Evolutionary conservation across 2,888 invertebrate species (phyloP), one percentile per base, ranked within the genome.

Genomic region (Pachliopta kotzebuea): DNA sequence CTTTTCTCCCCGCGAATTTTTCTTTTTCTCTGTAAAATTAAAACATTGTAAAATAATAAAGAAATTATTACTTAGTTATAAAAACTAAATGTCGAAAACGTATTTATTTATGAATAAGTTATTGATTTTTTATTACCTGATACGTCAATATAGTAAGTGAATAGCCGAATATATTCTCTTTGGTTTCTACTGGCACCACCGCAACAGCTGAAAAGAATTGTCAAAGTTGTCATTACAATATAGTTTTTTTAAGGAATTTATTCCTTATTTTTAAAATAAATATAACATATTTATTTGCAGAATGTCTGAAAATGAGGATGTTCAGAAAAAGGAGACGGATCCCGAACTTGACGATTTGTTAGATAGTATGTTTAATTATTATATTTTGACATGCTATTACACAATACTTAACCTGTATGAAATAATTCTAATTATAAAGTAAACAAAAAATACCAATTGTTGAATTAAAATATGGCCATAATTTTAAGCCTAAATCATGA

Each of bases 281-380:
- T 31, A 55, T 49, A 45, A 23, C 17, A 9, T 21, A 29, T 31
- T 20, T 20, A 42, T 31, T 20, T n/a, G n/a, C n/a, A 61, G 31
- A 54, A 90, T 90, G 90, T 84, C 90, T 53, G 90, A 90, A 62
- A 86, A 84, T 70, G 88, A 90, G 67, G 83, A 89, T 71, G 73
- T 81, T 21, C 69, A 79, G 0, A 81, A 83, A 72, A 84, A 86
- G 29, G 83, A 85, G 9, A 86, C 85, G 31, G 95, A 96, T 74
- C 92, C 94, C 45, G 96, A 96, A 80, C 86, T 96, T 70, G 94
- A 96, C 65, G 95, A 96, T 71, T 90, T 96, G 73, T 85, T 96
- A 71, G 95, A 96, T 82, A 96, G 96, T 96, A 85, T 94, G 93
- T 92, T 68, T 70, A 70, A 63, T 24, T 66, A 65, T 67, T 65